These are phyloP conservation scores for Coregonus ussuriensis DNA, from an alignment of 2,797 vertebrate species.

Conservation along the genomic window DNA sequence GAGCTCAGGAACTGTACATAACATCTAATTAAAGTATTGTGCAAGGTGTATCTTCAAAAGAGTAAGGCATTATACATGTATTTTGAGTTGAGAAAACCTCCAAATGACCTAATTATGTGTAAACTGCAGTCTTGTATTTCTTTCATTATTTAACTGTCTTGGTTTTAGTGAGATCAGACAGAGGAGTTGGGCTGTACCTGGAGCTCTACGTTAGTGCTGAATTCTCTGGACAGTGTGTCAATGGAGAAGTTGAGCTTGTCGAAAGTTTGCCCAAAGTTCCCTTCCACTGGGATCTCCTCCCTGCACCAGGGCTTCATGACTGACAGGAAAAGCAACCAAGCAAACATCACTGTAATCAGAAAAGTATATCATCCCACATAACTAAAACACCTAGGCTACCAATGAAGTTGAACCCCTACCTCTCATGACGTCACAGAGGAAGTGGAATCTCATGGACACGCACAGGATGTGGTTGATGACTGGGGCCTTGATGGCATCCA, in stretches of 20 bases:
- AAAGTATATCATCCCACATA: neutral
- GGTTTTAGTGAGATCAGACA: neutral
- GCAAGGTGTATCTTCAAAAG: neutral
- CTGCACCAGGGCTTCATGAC: constrained; percentile 24
- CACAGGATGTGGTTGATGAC: constrained; percentile 85
- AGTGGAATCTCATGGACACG: constrained; percentile 83
- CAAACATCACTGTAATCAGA: neutral
- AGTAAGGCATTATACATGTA: neutral
- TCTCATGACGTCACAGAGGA: constrained; percentile 80
- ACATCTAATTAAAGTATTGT: neutral
- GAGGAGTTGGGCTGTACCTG: constrained; percentile 60
- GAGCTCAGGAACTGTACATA: neutral
- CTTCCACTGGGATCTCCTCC: too few relatives aligned
- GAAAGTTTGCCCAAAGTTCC: constrained; percentile 59
- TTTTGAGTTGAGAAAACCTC: neutral
- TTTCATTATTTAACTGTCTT: neutral
- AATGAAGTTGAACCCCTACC: constrained; percentile 59
- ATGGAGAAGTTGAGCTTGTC: constrained; percentile 76
- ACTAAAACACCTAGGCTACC: neutral
- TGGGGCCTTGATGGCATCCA: constrained; percentile 65
- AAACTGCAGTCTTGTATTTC: neutral
- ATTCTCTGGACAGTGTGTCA: constrained; percentile 64
- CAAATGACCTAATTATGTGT: neutral
- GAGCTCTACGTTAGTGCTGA: constrained; percentile 57
- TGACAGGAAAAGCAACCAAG: neutral